Conservation (phyloP, 2,113 vertebrate species). For the Oenanthe oenanthe region DNA sequence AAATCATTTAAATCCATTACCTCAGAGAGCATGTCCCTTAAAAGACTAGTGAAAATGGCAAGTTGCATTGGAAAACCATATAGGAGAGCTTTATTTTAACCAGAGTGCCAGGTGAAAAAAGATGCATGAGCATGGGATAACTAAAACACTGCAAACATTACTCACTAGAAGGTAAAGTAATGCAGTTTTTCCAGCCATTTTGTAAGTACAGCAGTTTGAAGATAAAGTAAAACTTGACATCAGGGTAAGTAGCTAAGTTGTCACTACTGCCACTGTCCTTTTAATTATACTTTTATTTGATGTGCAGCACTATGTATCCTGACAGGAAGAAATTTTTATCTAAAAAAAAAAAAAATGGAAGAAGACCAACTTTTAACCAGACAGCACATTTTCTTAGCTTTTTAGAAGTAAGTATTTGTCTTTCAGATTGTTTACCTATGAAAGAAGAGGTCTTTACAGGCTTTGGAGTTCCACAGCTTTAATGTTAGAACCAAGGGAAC, state of each 20-base stretch:
- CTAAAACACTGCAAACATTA: not conserved
- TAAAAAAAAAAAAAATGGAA: not conserved
- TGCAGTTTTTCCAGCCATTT: not conserved
- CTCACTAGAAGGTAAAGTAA: not conserved
- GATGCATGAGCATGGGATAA: not conserved
- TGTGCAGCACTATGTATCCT: not conserved
- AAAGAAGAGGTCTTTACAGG: not conserved
- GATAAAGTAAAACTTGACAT: not conserved
- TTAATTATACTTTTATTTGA: not conserved
- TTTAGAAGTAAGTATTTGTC: not conserved
- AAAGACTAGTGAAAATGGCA: slow-evolving; percentile 28
- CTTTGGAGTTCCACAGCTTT: not conserved
- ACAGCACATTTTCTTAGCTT: not conserved
- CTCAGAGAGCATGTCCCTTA: not conserved
- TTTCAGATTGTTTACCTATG: not conserved
- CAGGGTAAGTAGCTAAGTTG: not conserved
- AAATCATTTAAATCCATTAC: slow-evolving; percentile 57
- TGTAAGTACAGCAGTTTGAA: not conserved
- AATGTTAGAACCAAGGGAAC: not conserved
- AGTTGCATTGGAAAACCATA: not conserved
- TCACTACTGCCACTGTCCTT: not conserved
- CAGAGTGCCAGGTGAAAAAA: not conserved
- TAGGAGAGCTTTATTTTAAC: not conserved
- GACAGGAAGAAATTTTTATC: not conserved
- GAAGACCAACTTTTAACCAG: not conserved